phyloP scores from a whole-genome alignment of 2,797 vertebrate genomes.

The Sitta carolinensis region DNA sequence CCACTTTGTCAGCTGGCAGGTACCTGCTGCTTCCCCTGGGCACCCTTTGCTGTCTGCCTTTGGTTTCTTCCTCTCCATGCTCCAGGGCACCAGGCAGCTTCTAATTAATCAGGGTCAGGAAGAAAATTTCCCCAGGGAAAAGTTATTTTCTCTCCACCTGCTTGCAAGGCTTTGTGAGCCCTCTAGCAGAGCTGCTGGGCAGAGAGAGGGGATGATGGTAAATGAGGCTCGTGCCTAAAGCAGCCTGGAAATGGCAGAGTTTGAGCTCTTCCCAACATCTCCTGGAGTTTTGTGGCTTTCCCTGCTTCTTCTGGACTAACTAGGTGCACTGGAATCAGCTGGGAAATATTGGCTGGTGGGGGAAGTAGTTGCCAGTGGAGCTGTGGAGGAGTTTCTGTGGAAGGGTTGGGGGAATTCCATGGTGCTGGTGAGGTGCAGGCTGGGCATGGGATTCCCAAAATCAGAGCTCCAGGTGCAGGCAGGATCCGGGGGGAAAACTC shows the following conservation, averaged over 20 bases:
- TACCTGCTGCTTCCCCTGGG: constrained; percentile 8
- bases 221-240: not conserved
- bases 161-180: not conserved
- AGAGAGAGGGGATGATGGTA: not conserved
- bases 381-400: not conserved
- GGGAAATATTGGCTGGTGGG: not conserved
- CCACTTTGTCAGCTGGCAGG: not conserved
- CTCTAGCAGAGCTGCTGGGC: not conserved
- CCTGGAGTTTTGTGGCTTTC: not conserved
- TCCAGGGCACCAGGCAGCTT: constrained; percentile 21
- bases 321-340: not conserved
- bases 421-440: not conserved
- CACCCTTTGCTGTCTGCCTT: not conserved
- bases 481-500: not conserved
- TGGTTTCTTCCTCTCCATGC: not conserved
- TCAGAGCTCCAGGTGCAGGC: not conserved
- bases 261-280: not conserved
- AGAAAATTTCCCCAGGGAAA: constrained; percentile 16
- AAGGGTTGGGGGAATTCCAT: not conserved
- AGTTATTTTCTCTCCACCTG: constrained; percentile 4
- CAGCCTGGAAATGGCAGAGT: not conserved
- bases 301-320: not conserved
- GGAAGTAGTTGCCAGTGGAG: not conserved
- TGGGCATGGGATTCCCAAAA: not conserved
- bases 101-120: constrained; percentile 27